phyloP scores from a whole-genome alignment of 92 coral and sea anemone genomes.

The Chrysogorgia sp. region DNA sequence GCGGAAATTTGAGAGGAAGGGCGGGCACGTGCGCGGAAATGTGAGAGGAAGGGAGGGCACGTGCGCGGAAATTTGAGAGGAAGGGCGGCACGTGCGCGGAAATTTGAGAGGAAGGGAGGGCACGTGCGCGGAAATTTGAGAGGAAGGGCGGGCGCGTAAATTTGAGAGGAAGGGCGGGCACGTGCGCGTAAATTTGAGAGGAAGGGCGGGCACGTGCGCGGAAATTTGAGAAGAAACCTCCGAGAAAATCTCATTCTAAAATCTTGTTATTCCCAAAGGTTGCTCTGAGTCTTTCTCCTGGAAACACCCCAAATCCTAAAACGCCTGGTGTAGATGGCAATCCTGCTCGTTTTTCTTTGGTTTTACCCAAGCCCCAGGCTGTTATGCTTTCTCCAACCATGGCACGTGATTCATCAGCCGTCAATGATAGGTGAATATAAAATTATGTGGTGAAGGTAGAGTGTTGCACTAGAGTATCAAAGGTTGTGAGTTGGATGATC shows the following conservation, averaged over 20 bases:
- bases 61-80: no score
- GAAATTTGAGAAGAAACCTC: no score
- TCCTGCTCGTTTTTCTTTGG: slow-evolving; percentile 39
- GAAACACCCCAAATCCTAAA: background rate
- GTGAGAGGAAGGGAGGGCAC: no score
- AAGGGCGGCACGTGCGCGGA: no score
- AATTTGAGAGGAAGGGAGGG: no score
- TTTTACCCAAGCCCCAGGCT: slow-evolving; percentile 29
- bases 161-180: no score
- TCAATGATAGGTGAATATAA: slow-evolving; percentile 73
- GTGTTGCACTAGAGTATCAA: background rate
- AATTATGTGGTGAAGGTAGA: background rate
- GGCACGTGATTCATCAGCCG: slow-evolving; percentile 69
- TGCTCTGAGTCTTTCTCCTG: background rate
- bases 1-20: no score
- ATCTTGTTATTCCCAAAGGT: slow-evolving; percentile 12
- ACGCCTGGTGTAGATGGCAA: slow-evolving; percentile 29
- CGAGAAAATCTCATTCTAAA: background rate
- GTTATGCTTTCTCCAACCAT: slow-evolving; percentile 31
- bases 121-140: no score
- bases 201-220: no score
- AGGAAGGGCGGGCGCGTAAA: no score
- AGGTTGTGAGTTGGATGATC: slow-evolving; percentile 9
- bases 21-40: no score
- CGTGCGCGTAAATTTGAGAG: no score